Base-by-base conservation (phyloP, 2,797 vertebrate species). In the Darevskia nairensis region DNA sequence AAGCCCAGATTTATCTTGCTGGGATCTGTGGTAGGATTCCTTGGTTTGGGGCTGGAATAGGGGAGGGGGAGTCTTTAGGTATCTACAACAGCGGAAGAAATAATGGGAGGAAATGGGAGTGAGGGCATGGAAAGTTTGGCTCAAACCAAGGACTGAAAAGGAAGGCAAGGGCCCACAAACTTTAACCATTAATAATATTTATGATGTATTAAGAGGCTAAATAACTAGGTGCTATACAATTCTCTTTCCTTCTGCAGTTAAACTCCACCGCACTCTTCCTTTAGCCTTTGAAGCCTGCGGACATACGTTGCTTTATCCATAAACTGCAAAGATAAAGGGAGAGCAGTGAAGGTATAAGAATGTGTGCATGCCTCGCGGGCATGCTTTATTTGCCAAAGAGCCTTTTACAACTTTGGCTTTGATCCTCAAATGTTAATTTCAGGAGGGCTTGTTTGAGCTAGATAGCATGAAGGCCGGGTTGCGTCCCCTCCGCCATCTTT, bases 51-150 rank as follows among this genome's bases (percentile, higher is more conserved):
- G 50, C 35, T 21, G 44, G 35, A 17, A 17, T 39, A 39, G 86
- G 64, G 29, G 59, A 66, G 23, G 81, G 44, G 1, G 80, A 19
- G 1, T 80, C 68, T 91, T 71, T 68, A 85, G 17, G 79, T 82
- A 91, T 84, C 89, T 93, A 89, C 92, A 89, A 92, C 79, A 94
- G 87, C 0, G 55, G 86, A 92, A 93, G 64, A 94, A 90, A 91
- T 85, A 81, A 75, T 86, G 80, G 50, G 50, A 88, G 55, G 64
- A 86, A 86, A 84, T 55, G n/a, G 15, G 39, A 68, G 13, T 4
- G 1, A 81, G 27, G 25, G 59, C 6, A 61, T 61, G 74, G 0
- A 0, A 13, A 35, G 17, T 87, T 78, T 85, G 76, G 68, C 25
- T 91, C 92, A 46, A 66, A 85, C 2, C 0, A 68, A 10, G 35